Conservation (phyloP, 2,113 vertebrate species). For the Coptodon bakossiorum region DNA sequence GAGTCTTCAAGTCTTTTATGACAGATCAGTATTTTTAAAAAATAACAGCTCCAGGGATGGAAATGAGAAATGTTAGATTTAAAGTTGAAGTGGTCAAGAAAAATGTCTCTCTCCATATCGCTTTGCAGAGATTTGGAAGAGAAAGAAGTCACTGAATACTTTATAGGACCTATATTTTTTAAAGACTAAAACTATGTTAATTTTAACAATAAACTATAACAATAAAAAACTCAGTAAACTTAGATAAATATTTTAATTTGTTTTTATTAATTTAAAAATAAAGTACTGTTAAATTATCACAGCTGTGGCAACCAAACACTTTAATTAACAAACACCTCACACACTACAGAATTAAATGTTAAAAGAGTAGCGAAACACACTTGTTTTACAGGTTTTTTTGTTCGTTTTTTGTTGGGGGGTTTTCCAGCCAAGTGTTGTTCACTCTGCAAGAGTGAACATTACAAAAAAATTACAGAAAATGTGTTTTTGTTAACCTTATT, state of each 20-base stretch:
- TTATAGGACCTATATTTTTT: background rate
- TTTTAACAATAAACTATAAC: background rate
- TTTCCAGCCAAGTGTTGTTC: background rate
- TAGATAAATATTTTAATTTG: background rate
- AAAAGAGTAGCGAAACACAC: background rate
- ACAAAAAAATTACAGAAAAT: background rate
- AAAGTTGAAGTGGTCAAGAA: background rate
- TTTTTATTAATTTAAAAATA: background rate
- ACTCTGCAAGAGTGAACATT: background rate
- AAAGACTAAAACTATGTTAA: background rate
- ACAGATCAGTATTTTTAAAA: background rate
- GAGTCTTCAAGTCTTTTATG: background rate
- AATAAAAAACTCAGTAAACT: background rate
- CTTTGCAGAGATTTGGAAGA: background rate
- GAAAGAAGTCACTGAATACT: background rate
- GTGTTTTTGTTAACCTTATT: background rate
- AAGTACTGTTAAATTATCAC: background rate
- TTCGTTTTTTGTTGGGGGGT: rapidly evolving
- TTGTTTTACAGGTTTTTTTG: background rate
- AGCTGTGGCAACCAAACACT: background rate
- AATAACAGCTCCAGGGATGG: background rate
- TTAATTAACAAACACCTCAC: background rate
- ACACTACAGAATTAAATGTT: background rate
- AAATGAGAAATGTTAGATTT: background rate
- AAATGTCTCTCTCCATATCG: background rate